Percentiles rank a stretch among this genome's conserved stretches.
Evolutionary conservation across 2,888 invertebrate genomes (phyloP).

Genomic region (Scotopteryx bipunctaria): DNA sequence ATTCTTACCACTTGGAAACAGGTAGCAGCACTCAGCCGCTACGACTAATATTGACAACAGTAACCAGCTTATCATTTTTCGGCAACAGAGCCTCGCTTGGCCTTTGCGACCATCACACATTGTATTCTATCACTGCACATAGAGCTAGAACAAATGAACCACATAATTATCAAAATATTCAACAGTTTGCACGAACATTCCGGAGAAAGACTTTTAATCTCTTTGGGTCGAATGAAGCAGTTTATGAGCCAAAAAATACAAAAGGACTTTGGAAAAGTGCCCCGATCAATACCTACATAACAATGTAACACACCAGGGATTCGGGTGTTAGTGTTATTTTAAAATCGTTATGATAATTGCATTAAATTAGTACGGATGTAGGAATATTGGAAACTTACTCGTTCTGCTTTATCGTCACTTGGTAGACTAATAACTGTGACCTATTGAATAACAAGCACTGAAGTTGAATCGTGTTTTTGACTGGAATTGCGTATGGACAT

Average conservation of each 20-base stretch:
- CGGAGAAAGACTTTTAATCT: too few relatives aligned
- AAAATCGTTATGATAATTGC: neutral
- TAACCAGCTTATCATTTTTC: conserved; percentile 59
- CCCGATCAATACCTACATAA: conserved; percentile 18
- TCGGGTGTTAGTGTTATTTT: neutral
- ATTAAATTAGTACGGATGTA: neutral
- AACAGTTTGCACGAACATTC: conserved; percentile 4
- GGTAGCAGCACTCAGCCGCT: conserved; percentile 71
- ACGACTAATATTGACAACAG: conserved; percentile 54
- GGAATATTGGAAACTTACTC: conserved; percentile 5
- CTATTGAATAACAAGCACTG: conserved; percentile 8
- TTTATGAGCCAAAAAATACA: neutral
- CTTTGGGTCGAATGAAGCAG: too few relatives aligned
- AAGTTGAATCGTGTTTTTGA: conserved; percentile 1
- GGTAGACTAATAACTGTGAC: neutral
- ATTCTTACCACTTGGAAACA: conserved; percentile 80
- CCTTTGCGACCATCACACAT: conserved; percentile 62
- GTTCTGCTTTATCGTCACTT: conserved; percentile 2
- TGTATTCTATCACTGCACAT: conserved; percentile 43
- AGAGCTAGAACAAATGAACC: conserved; percentile 28
- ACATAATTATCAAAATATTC: conserved; percentile 5
- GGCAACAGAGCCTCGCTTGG: conserved; percentile 42
- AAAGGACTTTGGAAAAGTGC: conserved; percentile 1
- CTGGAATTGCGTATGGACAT: conserved; percentile 3
- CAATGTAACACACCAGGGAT: conserved; percentile 3